Evolutionary conservation across 2,113 vertebrate species (phyloP).

Genomic region (Xiphias gladius): DNA sequence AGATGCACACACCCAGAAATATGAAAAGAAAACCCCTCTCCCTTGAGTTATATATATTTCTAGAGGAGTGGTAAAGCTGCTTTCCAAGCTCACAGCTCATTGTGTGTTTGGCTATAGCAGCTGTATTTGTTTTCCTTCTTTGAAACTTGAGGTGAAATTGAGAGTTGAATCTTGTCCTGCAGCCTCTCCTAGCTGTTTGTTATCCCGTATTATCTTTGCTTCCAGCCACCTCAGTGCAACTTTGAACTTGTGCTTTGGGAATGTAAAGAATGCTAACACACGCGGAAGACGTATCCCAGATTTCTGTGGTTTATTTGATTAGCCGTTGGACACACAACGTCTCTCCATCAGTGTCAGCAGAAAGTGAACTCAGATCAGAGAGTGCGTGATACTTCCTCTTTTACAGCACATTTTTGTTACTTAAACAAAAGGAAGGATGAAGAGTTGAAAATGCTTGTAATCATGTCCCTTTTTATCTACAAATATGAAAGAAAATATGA

Average conservation of each 20-base stretch:
- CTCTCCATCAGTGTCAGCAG: not conserved
- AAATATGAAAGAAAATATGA: not conserved
- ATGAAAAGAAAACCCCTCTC: not conserved
- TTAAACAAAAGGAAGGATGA: not conserved
- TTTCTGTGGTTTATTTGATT: conserved; percentile 15
- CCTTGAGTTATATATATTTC: not conserved
- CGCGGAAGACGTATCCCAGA: not conserved
- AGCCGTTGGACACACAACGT: not conserved
- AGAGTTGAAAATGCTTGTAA: not conserved
- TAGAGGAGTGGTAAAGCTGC: not conserved
- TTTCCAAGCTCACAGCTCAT: conserved; percentile 8
- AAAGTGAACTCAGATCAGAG: not conserved
- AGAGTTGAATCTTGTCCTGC: conserved; percentile 20
- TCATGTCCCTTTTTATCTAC: not conserved
- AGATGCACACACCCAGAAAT: conserved; percentile 3
- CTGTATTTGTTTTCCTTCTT: conserved; percentile 38
- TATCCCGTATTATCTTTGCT: conserved; percentile 27
- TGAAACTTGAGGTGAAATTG: conserved; percentile 38
- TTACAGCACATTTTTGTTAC: not conserved
- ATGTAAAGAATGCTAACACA: conserved; percentile 42
- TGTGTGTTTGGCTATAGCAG: conserved; percentile 15
- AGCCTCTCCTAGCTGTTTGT: conserved; percentile 26
- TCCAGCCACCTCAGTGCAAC: not conserved
- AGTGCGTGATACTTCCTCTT: not conserved
- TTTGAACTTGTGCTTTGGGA: conserved; percentile 41